phyloP scores from a whole-genome alignment of 37 sponge, comb jelly and placozoan genomes.

The Mnemiopsis leidyi region DNA sequence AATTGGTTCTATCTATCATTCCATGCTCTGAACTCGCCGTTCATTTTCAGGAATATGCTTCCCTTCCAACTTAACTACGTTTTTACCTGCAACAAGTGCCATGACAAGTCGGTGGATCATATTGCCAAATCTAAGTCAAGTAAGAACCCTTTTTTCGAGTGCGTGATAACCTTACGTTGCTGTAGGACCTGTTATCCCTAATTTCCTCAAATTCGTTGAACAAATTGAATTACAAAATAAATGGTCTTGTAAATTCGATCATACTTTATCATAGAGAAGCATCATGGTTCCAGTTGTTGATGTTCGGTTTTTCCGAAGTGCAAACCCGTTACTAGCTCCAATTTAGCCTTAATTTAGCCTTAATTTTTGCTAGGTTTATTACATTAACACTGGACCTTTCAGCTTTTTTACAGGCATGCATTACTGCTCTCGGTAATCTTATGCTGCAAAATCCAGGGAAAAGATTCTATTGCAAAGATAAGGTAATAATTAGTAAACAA shows the following conservation, averaged over 20 bases:
- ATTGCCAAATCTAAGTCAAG: conserved; percentile 11
- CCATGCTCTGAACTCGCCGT: too few species aligned
- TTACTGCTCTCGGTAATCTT: conserved; percentile 82
- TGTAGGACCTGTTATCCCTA: too few species aligned
- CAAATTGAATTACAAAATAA: too few species aligned
- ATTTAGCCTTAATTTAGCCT: too few species aligned
- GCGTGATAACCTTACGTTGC: too few species aligned
- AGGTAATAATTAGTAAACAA: conserved; percentile 57
- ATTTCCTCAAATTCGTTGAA: background rate
- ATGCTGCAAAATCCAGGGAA: background rate
- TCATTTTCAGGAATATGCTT: conserved; percentile 14
- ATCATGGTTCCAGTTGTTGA: too few species aligned
- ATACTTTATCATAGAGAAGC: too few species aligned
- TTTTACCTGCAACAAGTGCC: background rate
- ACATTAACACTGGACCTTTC: conserved; percentile 5
- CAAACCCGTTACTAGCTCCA: too few species aligned
- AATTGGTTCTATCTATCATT: too few species aligned
- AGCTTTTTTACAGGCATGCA: conserved; percentile 85
- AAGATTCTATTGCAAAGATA: conserved; percentile 70
- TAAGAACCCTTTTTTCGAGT: background rate
- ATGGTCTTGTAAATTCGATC: too few species aligned
- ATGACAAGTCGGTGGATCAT: conserved; percentile 5
- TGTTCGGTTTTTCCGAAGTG: too few species aligned
- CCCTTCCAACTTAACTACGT: conserved; percentile 38
- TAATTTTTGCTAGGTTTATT: too few species aligned